These are phyloP conservation scores for Drosophila siamana DNA, from an alignment of 2,888 invertebrate genomes.

Conservation along the genomic window DNA sequence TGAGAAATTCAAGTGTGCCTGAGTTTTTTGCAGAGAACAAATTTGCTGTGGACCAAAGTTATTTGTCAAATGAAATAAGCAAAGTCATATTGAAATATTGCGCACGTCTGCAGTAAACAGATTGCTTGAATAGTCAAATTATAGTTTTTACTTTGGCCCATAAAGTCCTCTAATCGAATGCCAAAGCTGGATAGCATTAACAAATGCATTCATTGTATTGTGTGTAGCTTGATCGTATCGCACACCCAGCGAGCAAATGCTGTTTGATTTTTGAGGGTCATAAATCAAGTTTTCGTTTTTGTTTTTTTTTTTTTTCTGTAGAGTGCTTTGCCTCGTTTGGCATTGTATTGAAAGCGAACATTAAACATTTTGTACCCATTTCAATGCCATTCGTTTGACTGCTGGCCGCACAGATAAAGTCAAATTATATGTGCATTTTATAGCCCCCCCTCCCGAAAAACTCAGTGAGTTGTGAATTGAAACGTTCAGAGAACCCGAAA, in stretches of 20 bases:
- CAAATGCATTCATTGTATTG: constrained; percentile 26
- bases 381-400: constrained; percentile 68
- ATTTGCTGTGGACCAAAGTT: too few relatives aligned
- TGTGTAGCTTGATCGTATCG: constrained; percentile 10
- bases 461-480: constrained; percentile 55
- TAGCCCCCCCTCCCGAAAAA: constrained; percentile 46
- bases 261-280: constrained; percentile 12
- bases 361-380: constrained; percentile 56
- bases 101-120: too few relatives aligned
- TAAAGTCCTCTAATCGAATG: too few relatives aligned
- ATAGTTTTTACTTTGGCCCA: too few relatives aligned
- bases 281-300: constrained; percentile 60
- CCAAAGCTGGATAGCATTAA: constrained; percentile 12
- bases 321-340: constrained; percentile 11
- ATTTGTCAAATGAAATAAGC: too few relatives aligned
- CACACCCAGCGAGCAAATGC: constrained; percentile 6
- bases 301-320: too few relatives aligned
- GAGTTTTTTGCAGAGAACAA: too few relatives aligned
- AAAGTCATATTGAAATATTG: too few relatives aligned
- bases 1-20: not conserved
- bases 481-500: constrained; percentile 26
- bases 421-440: constrained; percentile 67
- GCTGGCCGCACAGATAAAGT: constrained; percentile 67
- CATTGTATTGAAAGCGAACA: constrained; percentile 44
- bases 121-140: too few relatives aligned